Base-by-base conservation (phyloP, 2,113 vertebrate species). In the Camelus bactrianus region DNA sequence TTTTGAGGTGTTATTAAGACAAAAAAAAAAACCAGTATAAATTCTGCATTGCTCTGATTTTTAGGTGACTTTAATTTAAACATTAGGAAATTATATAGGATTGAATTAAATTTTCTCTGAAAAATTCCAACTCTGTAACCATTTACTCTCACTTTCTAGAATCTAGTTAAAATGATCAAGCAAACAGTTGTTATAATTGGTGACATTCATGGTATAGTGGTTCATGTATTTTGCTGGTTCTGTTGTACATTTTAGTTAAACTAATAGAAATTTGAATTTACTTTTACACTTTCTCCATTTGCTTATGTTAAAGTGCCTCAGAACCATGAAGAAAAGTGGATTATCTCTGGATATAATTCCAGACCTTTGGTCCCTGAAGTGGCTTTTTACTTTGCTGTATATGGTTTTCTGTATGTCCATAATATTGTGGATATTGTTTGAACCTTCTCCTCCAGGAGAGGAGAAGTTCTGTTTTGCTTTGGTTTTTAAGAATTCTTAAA, bases 1-100 rank as follows among this genome's bases (percentile, higher is more conserved):
- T 84, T 89, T 89, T 85, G 80, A 93, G 64, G 19, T 93, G 22
- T 80, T 65, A 77, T 52, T 82, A 46, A 94, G 65, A 56, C 64
- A 42, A 42, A 42, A 42, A 42, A 38, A 42, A 42, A 42, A 42
- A 38, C 38, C 38, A 42, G 38, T 50, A 73, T 87, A 87, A 92
- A 95, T 92, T 72, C 46, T 87, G 9, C 30, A 32, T 95, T 87
- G 94, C 46, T 80, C 12, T 80, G 30, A 86, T 72, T 91, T 86
- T 86, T 95, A 86, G 35, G 24, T 87, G 79, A 93, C 52, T 93
- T 75, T 62, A 48, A 65, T 89, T 94, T 76, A 58, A 84, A 94
- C 50, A 64, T 72, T 73, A 35, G n/a, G 26, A 84, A 17, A 86
- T 91, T 91, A 70, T 38, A 60, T 76, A 52, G 26, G 60, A 52